A percentile compares a stretch with the other conserved stretches of the same genome.
Conservation (phyloP, 2,888 invertebrate genomes). For the Disparrhopalites patrizii region DNA sequence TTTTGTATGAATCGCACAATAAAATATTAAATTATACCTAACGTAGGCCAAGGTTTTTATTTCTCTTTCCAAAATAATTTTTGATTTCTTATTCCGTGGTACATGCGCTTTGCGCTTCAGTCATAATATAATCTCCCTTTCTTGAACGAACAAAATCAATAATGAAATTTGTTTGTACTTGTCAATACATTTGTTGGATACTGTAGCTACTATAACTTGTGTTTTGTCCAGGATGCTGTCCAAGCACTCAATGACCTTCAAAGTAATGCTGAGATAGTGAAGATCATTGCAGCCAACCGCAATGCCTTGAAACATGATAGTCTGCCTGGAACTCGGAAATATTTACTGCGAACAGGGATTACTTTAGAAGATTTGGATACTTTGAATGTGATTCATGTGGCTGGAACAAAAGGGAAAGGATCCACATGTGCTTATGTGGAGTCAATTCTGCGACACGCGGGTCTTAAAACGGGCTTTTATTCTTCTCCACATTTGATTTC, state of each 20-base stretch:
- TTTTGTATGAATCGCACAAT: no score
- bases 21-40: no score
- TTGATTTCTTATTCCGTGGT: no score
- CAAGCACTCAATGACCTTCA: constrained; percentile 66
- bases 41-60: no score
- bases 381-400: constrained; percentile 85
- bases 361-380: constrained; percentile 63
- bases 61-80: no score
- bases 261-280: constrained; percentile 65
- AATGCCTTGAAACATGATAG: constrained; percentile 15
- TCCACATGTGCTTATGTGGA: constrained; percentile 93
- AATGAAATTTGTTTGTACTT: neutral
- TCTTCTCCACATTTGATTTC: constrained; percentile 93
- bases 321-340: constrained; percentile 38
- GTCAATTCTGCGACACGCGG: constrained; percentile 76
- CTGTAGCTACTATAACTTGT: neutral
- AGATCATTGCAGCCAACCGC: constrained; percentile 50
- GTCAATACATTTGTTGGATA: neutral
- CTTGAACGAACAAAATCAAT: neutral
- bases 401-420: constrained; percentile 97
- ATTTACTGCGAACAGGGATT: constrained; percentile 60
- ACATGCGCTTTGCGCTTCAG: no score
- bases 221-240: constrained; percentile 62
- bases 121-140: no score
- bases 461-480: constrained; percentile 86